Evolutionary conservation across 2,797 vertebrate genomes (phyloP), one percentile per base, ranked within the genome.

Genomic region (Delichon dasypus): DNA sequence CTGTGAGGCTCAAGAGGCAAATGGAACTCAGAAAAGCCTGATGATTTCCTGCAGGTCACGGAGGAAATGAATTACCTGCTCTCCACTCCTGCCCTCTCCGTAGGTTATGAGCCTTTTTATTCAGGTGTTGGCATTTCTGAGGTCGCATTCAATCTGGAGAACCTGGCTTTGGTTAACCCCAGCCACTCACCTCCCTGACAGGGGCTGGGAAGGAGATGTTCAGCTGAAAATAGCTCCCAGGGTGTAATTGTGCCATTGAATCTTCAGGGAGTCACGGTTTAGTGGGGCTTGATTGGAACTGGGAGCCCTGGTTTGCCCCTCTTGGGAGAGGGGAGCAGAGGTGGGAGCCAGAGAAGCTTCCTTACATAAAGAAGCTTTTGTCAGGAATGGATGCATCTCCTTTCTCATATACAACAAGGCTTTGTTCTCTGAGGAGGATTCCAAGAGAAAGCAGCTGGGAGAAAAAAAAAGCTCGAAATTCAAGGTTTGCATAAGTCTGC

Each of bases 61-160:
- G 38, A n/a, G 67, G n/a, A 68, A 76, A 67, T 17, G 22, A 66
- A 90, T 75, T 54, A 54, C 34, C 78, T 51, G 50, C 51, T 80
- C 55, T 93, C 36, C 38, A 22, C 68, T 85, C 20, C n/a, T 93
- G 84, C 74, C 53, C 70, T 65, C 53, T 58, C 27, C 30, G 20
- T 7, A n/a, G 44, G 38, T 81, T 34, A 11, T 0, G 2, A 30
- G 75, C 25, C 23, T 85, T 64, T 88, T 71, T 25, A 58, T 79
- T 74, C 45, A 45, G 34, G 58, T 53, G 5, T 23, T 7, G 7
- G 66, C 53, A 27, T 81, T 95, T 64, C 61, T 45, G 6, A 19
- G 17, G 66, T 26, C 0, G 0, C 5, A 13, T 54, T 78, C 34
- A 32, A 7, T 92, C 29, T 34, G 0, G 2, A 77, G 57, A 57